Evolutionary conservation across 1,140 invertebrate genomes (phyloP).

Genomic region (Mamestra configurata): DNA sequence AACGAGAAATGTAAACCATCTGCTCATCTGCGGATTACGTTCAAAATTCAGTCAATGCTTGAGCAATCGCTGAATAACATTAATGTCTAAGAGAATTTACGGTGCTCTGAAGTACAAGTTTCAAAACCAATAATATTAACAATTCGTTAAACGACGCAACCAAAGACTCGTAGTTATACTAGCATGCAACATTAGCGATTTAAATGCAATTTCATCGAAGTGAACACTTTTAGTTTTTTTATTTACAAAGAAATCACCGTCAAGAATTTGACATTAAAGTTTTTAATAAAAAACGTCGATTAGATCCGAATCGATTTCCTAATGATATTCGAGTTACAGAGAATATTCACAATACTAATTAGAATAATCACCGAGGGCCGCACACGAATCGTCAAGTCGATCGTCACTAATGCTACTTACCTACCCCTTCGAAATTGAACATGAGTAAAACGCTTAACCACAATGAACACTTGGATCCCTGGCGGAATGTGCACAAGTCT

Average conservation of each 20-base stretch:
- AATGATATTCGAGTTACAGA: constrained; percentile 85
- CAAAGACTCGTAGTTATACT: constrained; percentile 62
- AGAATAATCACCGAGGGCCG: constrained; percentile 78
- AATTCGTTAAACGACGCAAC: constrained; percentile 61
- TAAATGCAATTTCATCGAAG: constrained; percentile 84
- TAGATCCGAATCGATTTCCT: constrained; percentile 76
- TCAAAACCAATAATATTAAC: constrained; percentile 7
- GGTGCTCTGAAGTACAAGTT: constrained; percentile 59
- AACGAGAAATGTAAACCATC: constrained; percentile 30
- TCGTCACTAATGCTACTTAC: constrained; percentile 62
- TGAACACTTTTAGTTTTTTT: constrained; percentile 83
- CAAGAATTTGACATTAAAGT: constrained; percentile 61
- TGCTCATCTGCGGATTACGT: constrained; percentile 23
- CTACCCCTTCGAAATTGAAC: constrained; percentile 77
- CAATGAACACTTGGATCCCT: constrained; percentile 80
- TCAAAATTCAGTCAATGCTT: constrained; percentile 74
- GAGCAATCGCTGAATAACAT: constrained; percentile 79
- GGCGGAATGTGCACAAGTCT: constrained; percentile 52
- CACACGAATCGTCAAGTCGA: constrained; percentile 74
- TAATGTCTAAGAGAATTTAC: constrained; percentile 52
- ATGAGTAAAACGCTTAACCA: constrained; percentile 82
- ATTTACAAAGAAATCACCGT: constrained; percentile 77
- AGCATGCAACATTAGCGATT: constrained; percentile 85
- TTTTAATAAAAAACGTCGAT: constrained; percentile 66
- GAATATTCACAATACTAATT: constrained; percentile 84